These are phyloP conservation scores for Pogoniulus pusillus DNA, from an alignment of 2,797 vertebrate species.

Conservation along the genomic window DNA sequence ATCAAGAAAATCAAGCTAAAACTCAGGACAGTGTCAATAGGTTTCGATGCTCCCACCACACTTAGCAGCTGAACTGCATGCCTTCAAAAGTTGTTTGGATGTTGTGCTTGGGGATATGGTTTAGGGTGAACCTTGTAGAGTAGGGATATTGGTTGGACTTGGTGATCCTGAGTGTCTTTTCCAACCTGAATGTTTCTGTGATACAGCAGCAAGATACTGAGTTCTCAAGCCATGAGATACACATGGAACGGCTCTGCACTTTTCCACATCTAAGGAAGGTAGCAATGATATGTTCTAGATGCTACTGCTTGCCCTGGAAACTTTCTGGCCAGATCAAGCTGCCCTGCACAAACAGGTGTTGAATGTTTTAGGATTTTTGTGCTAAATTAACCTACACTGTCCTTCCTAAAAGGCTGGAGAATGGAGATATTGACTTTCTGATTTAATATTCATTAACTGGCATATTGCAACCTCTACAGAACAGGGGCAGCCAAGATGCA, in stretches of 20 bases:
- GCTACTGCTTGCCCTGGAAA: background rate
- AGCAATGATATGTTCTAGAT: background rate
- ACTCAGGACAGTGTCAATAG: background rate
- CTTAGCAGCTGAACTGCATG: too few species aligned
- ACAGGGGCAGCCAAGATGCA: background rate
- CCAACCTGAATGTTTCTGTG: too few species aligned
- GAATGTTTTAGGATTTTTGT: background rate
- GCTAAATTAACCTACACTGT: background rate
- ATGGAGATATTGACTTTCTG: conserved; percentile 22
- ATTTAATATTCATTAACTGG: conserved; percentile 18
- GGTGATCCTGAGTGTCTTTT: too few species aligned
- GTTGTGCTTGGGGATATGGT: too few species aligned
- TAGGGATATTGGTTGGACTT: too few species aligned
- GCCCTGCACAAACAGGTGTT: background rate
- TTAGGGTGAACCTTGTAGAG: too few species aligned
- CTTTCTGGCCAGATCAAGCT: background rate
- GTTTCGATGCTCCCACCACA: background rate
- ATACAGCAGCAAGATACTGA: too few species aligned
- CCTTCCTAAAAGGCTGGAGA: conserved; percentile 18
- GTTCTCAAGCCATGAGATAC: too few species aligned
- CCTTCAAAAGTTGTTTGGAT: too few species aligned
- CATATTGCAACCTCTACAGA: conserved; percentile 12
- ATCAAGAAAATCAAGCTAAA: background rate
- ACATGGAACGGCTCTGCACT: background rate
- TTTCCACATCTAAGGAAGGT: background rate